phyloP scores from a whole-genome alignment of 2,888 invertebrate genomes.

The Hydrotaea cyrtoneurina region DNA sequence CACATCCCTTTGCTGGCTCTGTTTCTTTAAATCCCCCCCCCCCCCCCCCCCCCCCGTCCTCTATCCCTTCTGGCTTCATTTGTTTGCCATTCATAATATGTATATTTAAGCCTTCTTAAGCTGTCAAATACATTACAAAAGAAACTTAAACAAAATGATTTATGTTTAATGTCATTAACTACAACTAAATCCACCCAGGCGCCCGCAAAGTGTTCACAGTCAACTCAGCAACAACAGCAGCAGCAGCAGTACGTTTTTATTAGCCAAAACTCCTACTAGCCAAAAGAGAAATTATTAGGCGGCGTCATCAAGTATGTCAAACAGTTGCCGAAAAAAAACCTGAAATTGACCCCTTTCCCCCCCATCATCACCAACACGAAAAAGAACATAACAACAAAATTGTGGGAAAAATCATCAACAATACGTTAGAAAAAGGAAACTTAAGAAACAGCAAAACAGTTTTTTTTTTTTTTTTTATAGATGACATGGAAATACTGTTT shows the following conservation, averaged over 20 bases:
- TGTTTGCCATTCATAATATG: constrained; percentile 7
- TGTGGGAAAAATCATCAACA: constrained; percentile 32
- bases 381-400: constrained; percentile 33
- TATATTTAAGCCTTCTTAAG: constrained; percentile 52
- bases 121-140: constrained; percentile 45
- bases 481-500: constrained; percentile 53
- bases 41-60: not conserved
- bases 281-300: constrained; percentile 17
- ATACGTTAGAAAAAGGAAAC: constrained; percentile 20
- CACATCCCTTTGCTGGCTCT: too few species aligned
- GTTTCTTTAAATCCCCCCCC: too few species aligned
- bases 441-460: not conserved
- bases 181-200: constrained; percentile 57
- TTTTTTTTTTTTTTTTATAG: constrained; percentile 24
- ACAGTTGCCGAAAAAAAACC: constrained; percentile 36
- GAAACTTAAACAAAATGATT: constrained; percentile 51
- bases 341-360: constrained; percentile 18
- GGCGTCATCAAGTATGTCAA: constrained; percentile 18
- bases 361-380: not conserved
- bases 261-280: constrained; percentile 13
- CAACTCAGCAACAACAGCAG: too few species aligned
- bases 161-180: constrained; percentile 63
- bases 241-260: not conserved
- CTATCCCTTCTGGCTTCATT: not conserved
- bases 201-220: not conserved